Percentiles rank a stretch among this genome's conserved stretches.
Evolutionary conservation across 2,113 vertebrate genomes (phyloP).

Genomic region (Siphamia tubifer): DNA sequence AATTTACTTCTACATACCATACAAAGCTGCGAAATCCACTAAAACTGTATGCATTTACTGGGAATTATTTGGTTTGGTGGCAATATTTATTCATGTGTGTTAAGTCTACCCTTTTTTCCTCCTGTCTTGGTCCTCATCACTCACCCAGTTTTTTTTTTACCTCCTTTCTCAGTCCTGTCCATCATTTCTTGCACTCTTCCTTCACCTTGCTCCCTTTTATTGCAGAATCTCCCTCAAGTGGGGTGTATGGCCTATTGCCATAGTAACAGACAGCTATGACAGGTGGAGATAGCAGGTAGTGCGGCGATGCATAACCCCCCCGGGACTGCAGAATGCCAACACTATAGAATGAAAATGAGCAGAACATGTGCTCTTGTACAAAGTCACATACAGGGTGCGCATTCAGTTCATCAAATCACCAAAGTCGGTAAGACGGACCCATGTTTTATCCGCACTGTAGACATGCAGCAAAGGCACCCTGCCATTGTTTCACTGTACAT

Average conservation of each 20-base stretch:
- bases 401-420: background rate
- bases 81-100: background rate
- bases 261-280: constrained; percentile 82
- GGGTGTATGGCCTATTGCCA: constrained; percentile 75
- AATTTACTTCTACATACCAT: background rate
- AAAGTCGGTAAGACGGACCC: background rate
- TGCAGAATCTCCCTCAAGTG: constrained; percentile 16
- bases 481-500: constrained; percentile 34
- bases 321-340: constrained; percentile 60
- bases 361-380: constrained; percentile 22
- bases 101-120: background rate
- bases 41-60: background rate
- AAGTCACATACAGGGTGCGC: background rate
- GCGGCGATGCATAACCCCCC: constrained; percentile 66
- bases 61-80: background rate
- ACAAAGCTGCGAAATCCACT: background rate
- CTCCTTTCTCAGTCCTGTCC: constrained; percentile 14
- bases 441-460: constrained; percentile 12
- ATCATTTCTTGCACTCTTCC: constrained; percentile 16
- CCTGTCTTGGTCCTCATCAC: constrained; percentile 2
- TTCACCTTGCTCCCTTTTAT: constrained; percentile 8
- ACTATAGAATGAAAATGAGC: constrained; percentile 59
- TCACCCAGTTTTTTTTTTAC: constrained; percentile 24
- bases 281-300: constrained; percentile 78
- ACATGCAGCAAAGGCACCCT: constrained; percentile 26